These are phyloP conservation scores for Melanostoma mellinum DNA, from an alignment of 2,888 invertebrate species.

Conservation along the genomic window DNA sequence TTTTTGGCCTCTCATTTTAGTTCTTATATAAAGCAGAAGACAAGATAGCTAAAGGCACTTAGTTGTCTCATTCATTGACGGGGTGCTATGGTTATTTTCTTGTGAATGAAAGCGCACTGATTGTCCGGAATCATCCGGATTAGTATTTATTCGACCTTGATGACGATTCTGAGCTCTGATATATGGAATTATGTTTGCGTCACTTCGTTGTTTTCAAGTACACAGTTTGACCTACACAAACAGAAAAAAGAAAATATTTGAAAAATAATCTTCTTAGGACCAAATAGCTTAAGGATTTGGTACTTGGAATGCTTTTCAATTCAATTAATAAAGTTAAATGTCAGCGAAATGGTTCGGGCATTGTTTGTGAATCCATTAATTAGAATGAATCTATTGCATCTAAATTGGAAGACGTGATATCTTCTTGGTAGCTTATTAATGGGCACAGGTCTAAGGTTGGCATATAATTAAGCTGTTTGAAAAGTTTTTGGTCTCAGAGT, in stretches of 20 bases:
- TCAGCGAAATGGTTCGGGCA: neutral
- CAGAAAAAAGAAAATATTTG: neutral
- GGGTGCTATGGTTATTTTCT: slow-evolving; percentile 59
- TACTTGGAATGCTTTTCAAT: slow-evolving; percentile 13
- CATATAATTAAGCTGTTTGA: too few species aligned
- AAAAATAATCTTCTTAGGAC: neutral
- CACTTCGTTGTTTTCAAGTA: slow-evolving; percentile 9
- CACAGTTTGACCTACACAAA: slow-evolving; percentile 9
- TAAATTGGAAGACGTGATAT: neutral
- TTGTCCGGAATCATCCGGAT: slow-evolving; percentile 55
- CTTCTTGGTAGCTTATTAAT: neutral
- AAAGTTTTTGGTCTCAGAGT: too few species aligned
- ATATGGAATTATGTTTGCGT: slow-evolving; percentile 33
- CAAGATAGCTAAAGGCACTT: slow-evolving; percentile 17
- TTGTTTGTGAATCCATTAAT: slow-evolving; percentile 4
- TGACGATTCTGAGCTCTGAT: slow-evolving; percentile 2
- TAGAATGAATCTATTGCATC: neutral
- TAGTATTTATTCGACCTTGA: slow-evolving; percentile 66
- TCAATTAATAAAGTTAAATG: neutral
- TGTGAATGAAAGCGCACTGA: slow-evolving; percentile 63
- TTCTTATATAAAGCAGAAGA: slow-evolving; percentile 7
- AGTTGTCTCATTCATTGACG: slow-evolving; percentile 60
- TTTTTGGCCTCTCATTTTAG: slow-evolving; percentile 32
- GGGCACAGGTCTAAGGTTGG: too few species aligned
- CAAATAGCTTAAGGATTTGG: neutral